Conservation (phyloP, 2,113 vertebrate species). For the Dipodomys stephensi region DNA sequence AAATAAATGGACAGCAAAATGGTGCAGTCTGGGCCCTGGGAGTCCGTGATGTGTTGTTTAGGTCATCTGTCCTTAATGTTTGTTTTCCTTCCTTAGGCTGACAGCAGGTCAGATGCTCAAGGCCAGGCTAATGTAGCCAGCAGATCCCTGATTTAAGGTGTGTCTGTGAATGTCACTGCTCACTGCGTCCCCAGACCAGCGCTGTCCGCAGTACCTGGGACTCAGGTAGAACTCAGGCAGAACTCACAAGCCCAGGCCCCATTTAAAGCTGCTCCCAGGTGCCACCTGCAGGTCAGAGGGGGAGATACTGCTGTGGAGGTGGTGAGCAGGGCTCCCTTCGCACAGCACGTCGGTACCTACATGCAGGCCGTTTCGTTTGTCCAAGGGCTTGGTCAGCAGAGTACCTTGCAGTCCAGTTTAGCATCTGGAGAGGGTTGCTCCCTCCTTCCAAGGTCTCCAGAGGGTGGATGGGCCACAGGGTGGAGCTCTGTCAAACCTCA, state of each 20-base stretch:
- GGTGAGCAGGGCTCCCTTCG: neutral
- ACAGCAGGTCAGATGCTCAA: neutral
- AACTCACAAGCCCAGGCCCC: neutral
- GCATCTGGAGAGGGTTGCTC: neutral
- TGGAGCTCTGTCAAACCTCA: neutral
- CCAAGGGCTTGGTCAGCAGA: neutral
- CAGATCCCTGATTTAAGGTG: neutral
- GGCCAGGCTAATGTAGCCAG: neutral
- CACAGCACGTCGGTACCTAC: too few relatives aligned
- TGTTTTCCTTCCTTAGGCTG: neutral
- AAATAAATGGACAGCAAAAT: constrained; percentile 87
- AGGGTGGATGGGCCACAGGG: too few relatives aligned
- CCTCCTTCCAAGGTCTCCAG: neutral
- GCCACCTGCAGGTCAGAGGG: neutral
- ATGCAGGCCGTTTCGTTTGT: neutral
- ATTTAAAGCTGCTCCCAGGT: neutral
- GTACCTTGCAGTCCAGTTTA: too few relatives aligned
- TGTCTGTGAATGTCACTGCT: neutral
- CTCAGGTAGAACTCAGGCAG: neutral
- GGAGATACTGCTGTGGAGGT: neutral
- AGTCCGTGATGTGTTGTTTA: neutral
- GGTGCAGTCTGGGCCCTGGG: constrained; percentile 59
- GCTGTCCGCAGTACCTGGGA: neutral
- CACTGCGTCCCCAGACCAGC: too few relatives aligned
- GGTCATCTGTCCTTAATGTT: neutral